Evolutionary conservation across 2,113 vertebrate species (phyloP), one percentile per base, ranked within the genome.

Genomic region (Cheilinus undulatus): DNA sequence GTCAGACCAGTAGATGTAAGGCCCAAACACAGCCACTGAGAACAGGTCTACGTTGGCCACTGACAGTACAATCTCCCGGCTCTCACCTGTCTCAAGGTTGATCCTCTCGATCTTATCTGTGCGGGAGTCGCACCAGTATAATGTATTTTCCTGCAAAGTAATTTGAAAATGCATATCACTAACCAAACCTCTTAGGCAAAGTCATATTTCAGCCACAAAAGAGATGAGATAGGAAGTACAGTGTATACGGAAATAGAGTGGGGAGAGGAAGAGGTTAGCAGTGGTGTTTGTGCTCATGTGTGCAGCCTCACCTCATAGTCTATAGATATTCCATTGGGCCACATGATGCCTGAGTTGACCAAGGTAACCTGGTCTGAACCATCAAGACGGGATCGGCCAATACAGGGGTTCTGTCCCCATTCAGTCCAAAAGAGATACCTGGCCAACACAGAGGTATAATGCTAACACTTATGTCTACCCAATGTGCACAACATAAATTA

Each of bases 1-100:
- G 97, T 99, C 98, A 97, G 97, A 98, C 98, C 98, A 99, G 95
- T 99, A 99, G 95, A 99, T 98, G 94, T 99, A 99, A 93, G 97
- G 96, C 82, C 98, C 98, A 56, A 98, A 99, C 94, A 99, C 97
- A 3, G 96, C 94, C 38, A 99, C 95, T 14, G 98, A 99, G 94
- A 99, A 99, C 92, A 99, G 93, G 94, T 99, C 98, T 90, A 99
- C 96, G 78, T 97, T 99, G 95, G 95, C 95, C 83, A 95, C 95
- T 91, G 97, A 97, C 95, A 99, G 94, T 63, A 99, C 95, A 94
- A 96, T 95, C 95, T 99, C 97, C 2, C 97, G 95, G 89, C 90
- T 95, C 88, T 96, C 95, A 89, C 97, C 98, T 64, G 94, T 98
- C 90, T 99, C 97, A 94, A 99, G 97, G 97, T 98, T 96, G 89